Base-by-base conservation (phyloP, 1,140 invertebrate genomes). In the Pinna nobilis region DNA sequence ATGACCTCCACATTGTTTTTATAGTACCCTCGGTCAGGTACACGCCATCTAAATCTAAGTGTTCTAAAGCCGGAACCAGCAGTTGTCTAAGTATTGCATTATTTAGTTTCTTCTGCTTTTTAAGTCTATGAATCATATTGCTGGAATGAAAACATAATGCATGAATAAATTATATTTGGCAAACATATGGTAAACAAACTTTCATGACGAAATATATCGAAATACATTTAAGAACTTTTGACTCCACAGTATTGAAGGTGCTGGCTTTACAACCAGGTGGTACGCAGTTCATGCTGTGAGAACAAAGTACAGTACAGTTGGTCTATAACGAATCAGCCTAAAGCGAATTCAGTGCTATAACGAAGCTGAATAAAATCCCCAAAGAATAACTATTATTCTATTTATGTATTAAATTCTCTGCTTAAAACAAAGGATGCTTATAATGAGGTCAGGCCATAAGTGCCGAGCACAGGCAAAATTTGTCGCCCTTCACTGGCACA, bases 41-140 rank as follows among this genome's bases (percentile, higher is more conserved):
- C 1, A 84, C 50, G 6, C 77, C 79, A 32, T 83, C 79, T 3
- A 85, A 70, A 47, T 85, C 78, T 20, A 85, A 60, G 44, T 79
- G 76, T 73, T 81, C 79, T 25, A 85, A 25, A 1, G 75, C 71
- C 9, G 82, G 82, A n/a, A 78, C 76, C 9, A 85, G 70, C 13
- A 85, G 61, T 11, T 64, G 67, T 37, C 68, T 47, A 35, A 85
- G 68, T 11, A 60, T 60, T 47, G 60, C 53, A 49, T 57, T 77
- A 59, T 74, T 84, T 39, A 85, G 64, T 53, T 83, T 84, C 57
- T 81, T 84, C 44, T 82, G 67, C 53, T 67, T 44, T 47, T 80
- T 81, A 25, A 85, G 57, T 60, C 77, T 71, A 44, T 80, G 78
- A 41, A 85, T 80, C 76, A 85, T 85, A n/a, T 57, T 64, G 44